A percentile compares a stretch with the other conserved stretches of the same genome.
phyloP scores from a whole-genome alignment of 2,797 vertebrate genomes.

The Takifugu rubripes region DNA sequence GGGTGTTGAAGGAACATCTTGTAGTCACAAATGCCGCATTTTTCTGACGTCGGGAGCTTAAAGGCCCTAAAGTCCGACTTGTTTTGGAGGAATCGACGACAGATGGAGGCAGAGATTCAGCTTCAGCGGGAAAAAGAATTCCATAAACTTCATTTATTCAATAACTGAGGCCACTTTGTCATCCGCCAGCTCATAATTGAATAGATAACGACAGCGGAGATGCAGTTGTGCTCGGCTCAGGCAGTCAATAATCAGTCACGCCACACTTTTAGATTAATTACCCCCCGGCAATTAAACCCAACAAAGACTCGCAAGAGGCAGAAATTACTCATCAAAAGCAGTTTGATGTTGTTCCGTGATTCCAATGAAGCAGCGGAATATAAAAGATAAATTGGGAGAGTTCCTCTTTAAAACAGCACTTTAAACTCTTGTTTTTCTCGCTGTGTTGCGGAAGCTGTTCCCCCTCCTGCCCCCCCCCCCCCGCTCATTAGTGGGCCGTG shows the following conservation, averaged over 20 bases:
- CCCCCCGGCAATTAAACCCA: constrained; percentile 16
- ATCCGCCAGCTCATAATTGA: constrained; percentile 6
- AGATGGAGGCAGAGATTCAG: not conserved
- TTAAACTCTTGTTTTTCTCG: constrained; percentile 23
- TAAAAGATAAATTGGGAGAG: no score
- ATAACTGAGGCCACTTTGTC: constrained; percentile 8
- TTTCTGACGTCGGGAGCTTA: no score
- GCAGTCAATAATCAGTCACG: constrained; percentile 42
- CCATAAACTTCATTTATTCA: not conserved
- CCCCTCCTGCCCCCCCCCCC: constrained; percentile 23
- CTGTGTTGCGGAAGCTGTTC: constrained; percentile 19
- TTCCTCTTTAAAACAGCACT: constrained; percentile 30
- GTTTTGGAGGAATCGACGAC: no score
- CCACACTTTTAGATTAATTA: constrained; percentile 4
- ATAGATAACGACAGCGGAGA: constrained; percentile 27
- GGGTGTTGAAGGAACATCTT: no score
- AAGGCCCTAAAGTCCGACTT: no score
- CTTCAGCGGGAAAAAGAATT: not conserved
- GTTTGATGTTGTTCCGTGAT: not conserved
- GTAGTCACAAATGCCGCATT: no score
- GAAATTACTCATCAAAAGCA: not conserved
- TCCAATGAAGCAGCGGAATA: no score
- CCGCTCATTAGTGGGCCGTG: constrained; percentile 42
- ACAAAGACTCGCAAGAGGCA: not conserved
- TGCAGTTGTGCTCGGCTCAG: constrained; percentile 26